Base-by-base conservation (phyloP, 2,113 vertebrate genomes). In the Cinclus mexicanus region DNA sequence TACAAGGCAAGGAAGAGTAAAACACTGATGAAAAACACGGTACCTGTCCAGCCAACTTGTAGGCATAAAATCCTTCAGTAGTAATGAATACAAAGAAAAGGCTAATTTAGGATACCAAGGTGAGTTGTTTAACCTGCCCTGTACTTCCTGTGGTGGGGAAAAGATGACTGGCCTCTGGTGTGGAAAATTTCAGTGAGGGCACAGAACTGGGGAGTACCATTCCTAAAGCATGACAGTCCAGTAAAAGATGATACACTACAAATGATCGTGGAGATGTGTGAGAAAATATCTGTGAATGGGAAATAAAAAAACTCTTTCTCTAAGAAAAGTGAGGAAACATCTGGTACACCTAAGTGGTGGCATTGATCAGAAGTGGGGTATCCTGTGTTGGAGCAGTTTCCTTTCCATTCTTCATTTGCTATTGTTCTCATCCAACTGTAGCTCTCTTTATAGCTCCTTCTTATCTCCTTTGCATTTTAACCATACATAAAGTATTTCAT, bases 211-310 rank as follows among this genome's bases (percentile, higher is more conserved):
- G 28, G 23, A 29, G 15, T 39, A 17, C 53, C 6, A 39, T 16
- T 59, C 68, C 46, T 74, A 29, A 46, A 46, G 23, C 9, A 7
- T 0, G 0, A 12, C 49, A 49, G 9, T 44, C 13, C 16, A 35
- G 11, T 14, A 46, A 80, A 59, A 63, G 39, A n/a, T 35, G 26
- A 42, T 29, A 55, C 4, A 19, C 15, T 46, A 28, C 13, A 79
- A 47, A 49, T 10, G 1, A 10, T 67, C 44, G 33, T 6, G 16
- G 37, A 81, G 41, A 16, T 52, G 8, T 24, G 41, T 0, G 1
- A 55, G 28, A 29, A 93, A 86, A 68, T 35, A 23, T 53, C 52
- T 20, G 39, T 68, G 44, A 87, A 74, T 2, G 7, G 21, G 33
- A 90, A 83, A 53, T 4, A 79, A 17, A 22, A 89, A 20, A 83